A percentile compares a stretch with the other conserved stretches of the same genome.
phyloP scores from a whole-genome alignment of 2,113 vertebrate species.

The Toxotes jaculatrix region DNA sequence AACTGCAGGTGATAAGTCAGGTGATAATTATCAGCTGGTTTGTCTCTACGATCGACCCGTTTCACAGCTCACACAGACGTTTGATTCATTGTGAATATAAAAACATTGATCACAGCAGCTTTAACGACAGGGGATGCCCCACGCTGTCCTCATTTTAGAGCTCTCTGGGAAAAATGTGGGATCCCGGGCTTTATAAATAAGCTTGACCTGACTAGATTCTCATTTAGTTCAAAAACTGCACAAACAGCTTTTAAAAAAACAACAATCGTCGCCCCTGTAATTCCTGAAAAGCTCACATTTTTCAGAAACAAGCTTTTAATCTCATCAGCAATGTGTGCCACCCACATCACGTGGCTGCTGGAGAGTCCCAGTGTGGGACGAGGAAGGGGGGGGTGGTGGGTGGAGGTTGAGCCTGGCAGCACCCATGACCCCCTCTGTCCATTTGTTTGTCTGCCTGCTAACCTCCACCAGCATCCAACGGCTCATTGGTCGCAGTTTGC shows the following conservation, averaged over 20 bases:
- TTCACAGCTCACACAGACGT: not conserved
- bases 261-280: not conserved
- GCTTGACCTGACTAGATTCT: rapidly evolving
- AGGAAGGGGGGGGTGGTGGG: no score
- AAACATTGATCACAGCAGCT: not conserved
- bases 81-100: not conserved
- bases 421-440: not conserved
- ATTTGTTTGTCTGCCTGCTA: not conserved
- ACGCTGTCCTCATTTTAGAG: not conserved
- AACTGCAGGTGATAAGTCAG: not conserved
- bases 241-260: not conserved
- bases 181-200: not conserved
- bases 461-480: slow-evolving; percentile 21
- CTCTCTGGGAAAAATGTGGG: not conserved
- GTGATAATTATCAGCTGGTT: not conserved
- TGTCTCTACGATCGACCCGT: not conserved
- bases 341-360: not conserved
- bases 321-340: not conserved
- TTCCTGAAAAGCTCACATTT: slow-evolving; percentile 30
- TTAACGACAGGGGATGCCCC: not conserved
- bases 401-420: not conserved
- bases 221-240: not conserved
- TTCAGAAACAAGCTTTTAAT: slow-evolving; percentile 20
- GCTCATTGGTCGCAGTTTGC: slow-evolving; percentile 44
- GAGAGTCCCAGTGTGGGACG: not conserved